phyloP scores from a whole-genome alignment of 2,888 invertebrate species.

The Norana najaformis region DNA sequence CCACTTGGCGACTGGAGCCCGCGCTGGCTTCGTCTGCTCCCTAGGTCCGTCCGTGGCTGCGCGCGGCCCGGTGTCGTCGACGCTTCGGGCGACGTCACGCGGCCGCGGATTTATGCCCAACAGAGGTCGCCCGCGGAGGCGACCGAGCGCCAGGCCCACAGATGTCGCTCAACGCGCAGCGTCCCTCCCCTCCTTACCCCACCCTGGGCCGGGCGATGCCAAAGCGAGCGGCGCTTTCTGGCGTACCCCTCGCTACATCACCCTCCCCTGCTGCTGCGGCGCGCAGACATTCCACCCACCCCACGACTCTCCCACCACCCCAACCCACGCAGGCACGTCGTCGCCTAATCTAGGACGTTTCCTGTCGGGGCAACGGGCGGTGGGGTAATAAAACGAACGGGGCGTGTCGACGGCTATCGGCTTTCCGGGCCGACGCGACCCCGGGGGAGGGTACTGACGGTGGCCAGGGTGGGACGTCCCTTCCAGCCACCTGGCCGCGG shows the following conservation, averaged over 20 bases:
- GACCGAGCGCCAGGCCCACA: background rate
- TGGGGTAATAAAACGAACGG: slow-evolving; percentile 4
- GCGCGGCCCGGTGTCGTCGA: background rate
- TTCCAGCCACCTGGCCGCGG: background rate
- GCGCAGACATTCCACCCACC: background rate
- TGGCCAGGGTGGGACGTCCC: background rate
- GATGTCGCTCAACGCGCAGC: background rate
- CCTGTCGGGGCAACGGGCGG: background rate
- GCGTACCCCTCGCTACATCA: background rate
- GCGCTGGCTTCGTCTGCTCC: background rate
- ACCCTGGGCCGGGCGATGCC: background rate
- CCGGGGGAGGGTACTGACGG: background rate
- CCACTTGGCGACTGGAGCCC: background rate
- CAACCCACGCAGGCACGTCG: slow-evolving; percentile 6
- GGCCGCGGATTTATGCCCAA: background rate
- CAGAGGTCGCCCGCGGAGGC: background rate
- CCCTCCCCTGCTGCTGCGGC: background rate
- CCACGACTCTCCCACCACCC: background rate
- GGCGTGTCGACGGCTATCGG: slow-evolving; percentile 7
- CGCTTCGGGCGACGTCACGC: slow-evolving; percentile 6
- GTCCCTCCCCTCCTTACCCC: background rate
- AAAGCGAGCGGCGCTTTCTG: background rate
- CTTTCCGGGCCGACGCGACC: background rate
- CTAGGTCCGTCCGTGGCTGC: background rate
- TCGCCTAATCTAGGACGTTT: slow-evolving; percentile 1